A percentile compares a stretch with the other conserved stretches of the same genome.
Evolutionary conservation across 2,113 vertebrate species (phyloP).

Genomic region (Tapirus terrestris): DNA sequence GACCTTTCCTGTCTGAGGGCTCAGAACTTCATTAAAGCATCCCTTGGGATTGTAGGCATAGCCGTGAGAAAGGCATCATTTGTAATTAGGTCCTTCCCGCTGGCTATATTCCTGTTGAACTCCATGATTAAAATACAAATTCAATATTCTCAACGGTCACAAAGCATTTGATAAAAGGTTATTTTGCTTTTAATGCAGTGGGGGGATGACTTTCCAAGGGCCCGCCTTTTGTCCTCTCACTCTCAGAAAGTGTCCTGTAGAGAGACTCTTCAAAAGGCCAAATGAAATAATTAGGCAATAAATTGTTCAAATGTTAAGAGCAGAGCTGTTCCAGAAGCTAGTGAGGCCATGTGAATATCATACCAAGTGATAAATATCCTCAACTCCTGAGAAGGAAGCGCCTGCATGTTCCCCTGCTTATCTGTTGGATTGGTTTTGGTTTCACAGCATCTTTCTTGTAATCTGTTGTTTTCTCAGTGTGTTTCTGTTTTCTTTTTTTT

Average conservation of each 20-base stretch:
- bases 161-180: conserved; percentile 74
- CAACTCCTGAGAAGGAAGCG: not conserved
- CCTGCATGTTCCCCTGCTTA: not conserved
- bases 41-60: conserved; percentile 32
- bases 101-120: conserved; percentile 73
- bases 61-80: conserved; percentile 61
- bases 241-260: conserved; percentile 37
- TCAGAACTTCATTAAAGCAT: conserved; percentile 67
- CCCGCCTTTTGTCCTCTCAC: not conserved
- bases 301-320: conserved; percentile 74
- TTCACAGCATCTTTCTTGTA: not conserved
- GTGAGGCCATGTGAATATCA: not conserved
- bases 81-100: conserved; percentile 79
- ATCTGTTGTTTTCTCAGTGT: not conserved
- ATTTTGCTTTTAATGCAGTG: conserved; percentile 50
- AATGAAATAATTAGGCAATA: conserved; percentile 74
- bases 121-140: conserved; percentile 77
- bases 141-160: conserved; percentile 70
- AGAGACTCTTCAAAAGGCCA: conserved; percentile 73
- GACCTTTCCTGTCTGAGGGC: conserved; percentile 66
- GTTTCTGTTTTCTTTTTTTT: not conserved
- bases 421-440: not conserved
- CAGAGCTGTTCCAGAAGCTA: not conserved
- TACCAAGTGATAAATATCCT: not conserved
- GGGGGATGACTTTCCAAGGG: conserved; percentile 20